Percentiles rank a stretch among this genome's conserved stretches.
Conservation (phyloP, 2,797 vertebrate genomes). For the Apogon hyalosoma region DNA sequence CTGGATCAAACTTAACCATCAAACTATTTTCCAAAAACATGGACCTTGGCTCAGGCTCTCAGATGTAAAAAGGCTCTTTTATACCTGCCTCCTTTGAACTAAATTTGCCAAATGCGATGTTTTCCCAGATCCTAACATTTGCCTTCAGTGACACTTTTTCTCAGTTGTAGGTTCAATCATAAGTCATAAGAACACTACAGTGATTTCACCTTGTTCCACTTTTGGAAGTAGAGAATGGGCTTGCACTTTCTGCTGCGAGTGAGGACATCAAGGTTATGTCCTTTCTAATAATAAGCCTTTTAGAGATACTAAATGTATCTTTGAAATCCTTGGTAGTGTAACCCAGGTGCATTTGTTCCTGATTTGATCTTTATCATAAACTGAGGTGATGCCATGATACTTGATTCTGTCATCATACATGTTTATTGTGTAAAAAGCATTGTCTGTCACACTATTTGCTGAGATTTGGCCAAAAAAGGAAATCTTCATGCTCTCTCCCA, state of each 20-base stretch:
- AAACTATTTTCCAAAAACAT: too few species aligned
- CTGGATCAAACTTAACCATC: too few species aligned
- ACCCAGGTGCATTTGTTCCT: neutral
- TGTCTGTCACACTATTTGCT: neutral
- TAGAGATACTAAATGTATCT: constrained; percentile 1
- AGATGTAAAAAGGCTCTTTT: too few species aligned
- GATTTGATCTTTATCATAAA: neutral
- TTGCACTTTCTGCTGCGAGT: neutral
- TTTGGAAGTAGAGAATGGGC: neutral
- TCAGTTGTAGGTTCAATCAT: too few species aligned
- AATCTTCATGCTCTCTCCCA: constrained; percentile 4
- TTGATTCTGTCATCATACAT: neutral
- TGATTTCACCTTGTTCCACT: too few species aligned
- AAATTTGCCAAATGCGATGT: too few species aligned
- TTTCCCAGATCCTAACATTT: neutral
- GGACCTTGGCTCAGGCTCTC: too few species aligned
- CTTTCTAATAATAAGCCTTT: neutral
- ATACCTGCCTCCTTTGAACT: too few species aligned
- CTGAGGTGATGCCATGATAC: too few species aligned
- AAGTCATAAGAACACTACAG: too few species aligned
- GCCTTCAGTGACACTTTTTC: neutral
- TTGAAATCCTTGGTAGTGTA: neutral
- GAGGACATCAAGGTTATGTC: neutral
- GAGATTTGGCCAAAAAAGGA: constrained; percentile 14
- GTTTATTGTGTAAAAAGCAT: neutral